Evolutionary conservation across 1,140 invertebrate species (phyloP).

Genomic region (Drosophila hydei): DNA sequence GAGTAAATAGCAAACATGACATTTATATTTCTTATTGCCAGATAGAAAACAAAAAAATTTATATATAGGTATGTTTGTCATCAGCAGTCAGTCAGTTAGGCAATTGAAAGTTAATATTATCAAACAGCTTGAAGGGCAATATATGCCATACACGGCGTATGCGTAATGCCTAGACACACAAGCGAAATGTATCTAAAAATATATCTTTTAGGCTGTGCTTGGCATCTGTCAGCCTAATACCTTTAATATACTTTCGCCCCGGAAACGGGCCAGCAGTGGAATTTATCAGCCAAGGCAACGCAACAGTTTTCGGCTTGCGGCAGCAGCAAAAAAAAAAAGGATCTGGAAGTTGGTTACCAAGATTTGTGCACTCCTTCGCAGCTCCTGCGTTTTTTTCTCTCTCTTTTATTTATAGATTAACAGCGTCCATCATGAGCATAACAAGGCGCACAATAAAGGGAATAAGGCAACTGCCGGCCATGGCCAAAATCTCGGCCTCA

Average conservation of each 20-base stretch:
- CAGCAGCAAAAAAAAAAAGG: not conserved
- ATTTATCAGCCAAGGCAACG: constrained; percentile 56
- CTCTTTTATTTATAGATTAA: constrained; percentile 69
- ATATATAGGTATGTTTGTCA: constrained; percentile 6
- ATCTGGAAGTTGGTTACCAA: constrained; percentile 21
- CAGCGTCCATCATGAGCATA: constrained; percentile 68
- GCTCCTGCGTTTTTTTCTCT: not conserved
- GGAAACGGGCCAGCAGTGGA: constrained; percentile 29
- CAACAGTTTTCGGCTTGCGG: constrained; percentile 60
- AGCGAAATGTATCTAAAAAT: not conserved
- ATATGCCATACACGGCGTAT: constrained; percentile 39
- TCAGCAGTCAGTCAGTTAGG: constrained; percentile 25
- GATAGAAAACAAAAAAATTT: too few relatives aligned
- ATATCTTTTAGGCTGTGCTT: constrained; percentile 16
- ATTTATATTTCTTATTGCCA: constrained; percentile 28
- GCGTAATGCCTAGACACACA: constrained; percentile 17
- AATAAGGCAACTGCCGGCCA: constrained; percentile 25
- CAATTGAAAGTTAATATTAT: constrained; percentile 71
- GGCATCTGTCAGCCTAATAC: constrained; percentile 53
- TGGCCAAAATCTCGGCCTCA: constrained; percentile 48
- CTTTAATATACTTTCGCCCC: constrained; percentile 54
- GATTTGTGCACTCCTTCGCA: constrained; percentile 8
- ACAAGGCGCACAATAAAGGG: constrained; percentile 62
- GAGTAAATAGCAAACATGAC: constrained; percentile 25
- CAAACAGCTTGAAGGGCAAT: constrained; percentile 53